Evolutionary conservation across 2,888 invertebrate species (phyloP).

Genomic region (Fragum sueziense): DNA sequence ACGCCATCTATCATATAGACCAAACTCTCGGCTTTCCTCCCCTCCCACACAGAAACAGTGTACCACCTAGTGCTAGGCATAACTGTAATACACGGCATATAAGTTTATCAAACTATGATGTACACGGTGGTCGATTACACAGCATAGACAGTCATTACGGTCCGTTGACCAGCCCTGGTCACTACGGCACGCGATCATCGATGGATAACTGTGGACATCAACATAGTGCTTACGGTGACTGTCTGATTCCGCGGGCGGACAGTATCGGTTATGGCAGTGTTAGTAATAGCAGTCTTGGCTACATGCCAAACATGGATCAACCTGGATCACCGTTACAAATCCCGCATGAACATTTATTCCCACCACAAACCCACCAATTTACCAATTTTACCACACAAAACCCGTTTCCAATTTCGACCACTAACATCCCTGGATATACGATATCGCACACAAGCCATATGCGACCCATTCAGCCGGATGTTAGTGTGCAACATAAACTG

Average conservation of each 20-base stretch:
- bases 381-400: slow-evolving; percentile 5
- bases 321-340: slow-evolving; percentile 16
- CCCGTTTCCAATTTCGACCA: slow-evolving; percentile 3
- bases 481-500: slow-evolving; percentile 24
- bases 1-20: slow-evolving; percentile 18
- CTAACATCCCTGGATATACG: slow-evolving; percentile 44
- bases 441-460: slow-evolving; percentile 45
- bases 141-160: slow-evolving; percentile 55
- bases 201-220: slow-evolving; percentile 39
- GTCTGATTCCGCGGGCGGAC: slow-evolving; percentile 41
- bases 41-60: slow-evolving; percentile 15
- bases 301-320: slow-evolving; percentile 30
- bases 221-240: slow-evolving; percentile 28
- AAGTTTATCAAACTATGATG: slow-evolving; percentile 58
- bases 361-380: slow-evolving; percentile 20
- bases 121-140: slow-evolving; percentile 56
- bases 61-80: slow-evolving; percentile 16
- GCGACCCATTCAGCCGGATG: slow-evolving; percentile 44
- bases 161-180: slow-evolving; percentile 51
- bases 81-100: slow-evolving; percentile 37
- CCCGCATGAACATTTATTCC: slow-evolving; percentile 27
- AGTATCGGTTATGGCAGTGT: slow-evolving; percentile 61
- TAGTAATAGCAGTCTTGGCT: slow-evolving; percentile 38
- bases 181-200: slow-evolving; percentile 38
- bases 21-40: background rate